Base-by-base conservation (phyloP, 2,888 invertebrate genomes). In the Bursaphelenchus okinawaensis region DNA sequence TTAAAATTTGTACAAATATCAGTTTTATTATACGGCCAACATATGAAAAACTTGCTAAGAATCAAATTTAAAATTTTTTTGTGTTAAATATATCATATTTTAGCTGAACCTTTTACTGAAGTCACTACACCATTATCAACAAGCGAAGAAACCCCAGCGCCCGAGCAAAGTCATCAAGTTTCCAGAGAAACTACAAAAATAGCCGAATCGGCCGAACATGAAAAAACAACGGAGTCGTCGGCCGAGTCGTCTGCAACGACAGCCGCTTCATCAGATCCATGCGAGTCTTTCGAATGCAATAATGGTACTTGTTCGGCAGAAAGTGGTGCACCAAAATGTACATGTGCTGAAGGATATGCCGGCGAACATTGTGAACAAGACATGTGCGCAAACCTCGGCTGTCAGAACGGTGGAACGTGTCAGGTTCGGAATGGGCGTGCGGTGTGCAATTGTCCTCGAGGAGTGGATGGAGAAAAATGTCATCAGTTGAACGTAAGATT, bases 251-350 rank as follows among this genome's bases (percentile, higher is more conserved):
- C 12, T 16, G 29, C 20, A 26, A 24, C 56, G 16, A 56, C 23
- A 1, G 3, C 22, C 52, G 52, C 4, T 20, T 22, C 23, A 16
- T 22, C 26, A 9, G 58, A 70, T 52, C 74, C 77, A 16, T 78
- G 78, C 59, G 74, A 75, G 27, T 60, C 55, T 26, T 68, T 72
- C 62, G 65, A 72, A 31, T 78, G 78, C 54, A 75, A 78, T 67
- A 78, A 78, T 58, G 78, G 78, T 31, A 78, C 77, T 6, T 78
- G 78, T 58, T 72, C 75, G 8, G 75, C n/a, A 65, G 19, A 40
- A 29, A 40, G 1, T 52, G 58, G 66, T 68, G 54, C 75, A 71
- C 68, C 78, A 12, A 74, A 73, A 28, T 78, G 78, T 58, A 65
- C 75, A 1, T 78, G 78, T 61, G 70, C 70, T 50, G 67, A 73